Conservation (phyloP, 2,888 invertebrate genomes). For the Acanthosoma haemorrhoidale region DNA sequence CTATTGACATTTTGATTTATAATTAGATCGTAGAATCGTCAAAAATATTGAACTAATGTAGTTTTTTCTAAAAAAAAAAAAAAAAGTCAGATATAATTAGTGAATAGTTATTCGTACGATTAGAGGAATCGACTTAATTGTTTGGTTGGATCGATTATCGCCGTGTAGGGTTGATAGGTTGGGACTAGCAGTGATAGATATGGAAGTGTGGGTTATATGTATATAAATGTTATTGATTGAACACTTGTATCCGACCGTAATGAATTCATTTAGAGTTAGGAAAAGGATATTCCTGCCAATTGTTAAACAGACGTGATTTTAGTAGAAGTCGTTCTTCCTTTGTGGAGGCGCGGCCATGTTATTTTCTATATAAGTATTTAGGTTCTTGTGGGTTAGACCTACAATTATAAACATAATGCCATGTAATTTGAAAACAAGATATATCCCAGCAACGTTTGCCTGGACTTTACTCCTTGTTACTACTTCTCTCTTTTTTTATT, state of each 20-base stretch:
- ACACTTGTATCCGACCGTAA: conserved; percentile 15
- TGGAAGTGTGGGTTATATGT: conserved; percentile 16
- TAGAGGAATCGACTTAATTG: no score
- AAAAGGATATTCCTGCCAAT: neutral
- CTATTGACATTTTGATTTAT: no score
- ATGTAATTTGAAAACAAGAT: conserved; percentile 94
- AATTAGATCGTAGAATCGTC: no score
- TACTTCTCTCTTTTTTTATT: conserved; percentile 92
- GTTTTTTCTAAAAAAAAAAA: no score
- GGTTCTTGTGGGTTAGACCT: conserved; percentile 38
- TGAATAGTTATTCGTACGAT: no score
- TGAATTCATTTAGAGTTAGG: conserved; percentile 13
- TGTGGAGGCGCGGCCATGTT: conserved; percentile 55
- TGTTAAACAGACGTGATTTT: conserved; percentile 33
- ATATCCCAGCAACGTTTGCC: conserved; percentile 96
- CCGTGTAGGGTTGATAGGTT: conserved; percentile 11
- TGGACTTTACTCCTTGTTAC: conserved; percentile 92
- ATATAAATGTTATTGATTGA: conserved; percentile 28
- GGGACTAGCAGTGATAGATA: conserved; percentile 5
- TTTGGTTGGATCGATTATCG: no score
- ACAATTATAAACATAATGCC: conserved; percentile 60
- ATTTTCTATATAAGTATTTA: conserved; percentile 44
- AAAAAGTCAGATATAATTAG: no score
- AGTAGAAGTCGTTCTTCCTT: conserved; percentile 35
- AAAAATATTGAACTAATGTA: no score